Percentiles rank a stretch among this genome's conserved stretches.
Evolutionary conservation across 2,888 invertebrate species (phyloP).

Genomic region (Emmelina monodactyla): DNA sequence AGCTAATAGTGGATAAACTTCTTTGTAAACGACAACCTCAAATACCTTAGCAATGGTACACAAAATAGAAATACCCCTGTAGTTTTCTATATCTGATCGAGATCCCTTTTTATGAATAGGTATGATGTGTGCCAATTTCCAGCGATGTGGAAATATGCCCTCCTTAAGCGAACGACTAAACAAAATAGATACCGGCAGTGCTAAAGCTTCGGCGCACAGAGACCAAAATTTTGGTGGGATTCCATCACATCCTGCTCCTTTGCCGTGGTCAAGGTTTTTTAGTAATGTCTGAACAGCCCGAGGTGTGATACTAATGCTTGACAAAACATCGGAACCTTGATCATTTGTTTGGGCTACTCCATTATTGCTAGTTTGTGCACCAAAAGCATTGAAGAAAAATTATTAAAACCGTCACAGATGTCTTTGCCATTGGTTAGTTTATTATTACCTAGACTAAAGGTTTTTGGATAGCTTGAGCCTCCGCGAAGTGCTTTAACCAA

Average conservation of each 20-base stretch:
- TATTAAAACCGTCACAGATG: not conserved
- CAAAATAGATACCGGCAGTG: not conserved
- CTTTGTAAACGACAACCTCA: too few relatives aligned
- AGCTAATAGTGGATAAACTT: too few relatives aligned
- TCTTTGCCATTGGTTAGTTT: not conserved
- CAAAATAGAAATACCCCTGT: constrained; percentile 9
- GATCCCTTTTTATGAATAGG: too few relatives aligned
- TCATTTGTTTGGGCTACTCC: not conserved
- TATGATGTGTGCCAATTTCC: too few relatives aligned
- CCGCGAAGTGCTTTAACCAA: not conserved
- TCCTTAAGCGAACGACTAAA: too few relatives aligned
- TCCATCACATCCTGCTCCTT: constrained; percentile 6
- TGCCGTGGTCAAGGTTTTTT: not conserved
- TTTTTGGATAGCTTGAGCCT: not conserved
- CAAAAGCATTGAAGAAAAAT: not conserved
- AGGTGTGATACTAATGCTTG: not conserved
- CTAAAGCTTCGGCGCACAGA: not conserved
- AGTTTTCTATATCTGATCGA: constrained; percentile 11
- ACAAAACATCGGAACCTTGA: constrained; percentile 1
- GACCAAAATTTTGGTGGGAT: too few relatives aligned
- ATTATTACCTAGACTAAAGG: not conserved
- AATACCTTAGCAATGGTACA: constrained; percentile 1
- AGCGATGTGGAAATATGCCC: too few relatives aligned
- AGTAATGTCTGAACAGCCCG: not conserved
- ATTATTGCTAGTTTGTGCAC: not conserved